Base-by-base conservation (phyloP, 2,113 vertebrate species). In the Petrocephalus zakoni region DNA sequence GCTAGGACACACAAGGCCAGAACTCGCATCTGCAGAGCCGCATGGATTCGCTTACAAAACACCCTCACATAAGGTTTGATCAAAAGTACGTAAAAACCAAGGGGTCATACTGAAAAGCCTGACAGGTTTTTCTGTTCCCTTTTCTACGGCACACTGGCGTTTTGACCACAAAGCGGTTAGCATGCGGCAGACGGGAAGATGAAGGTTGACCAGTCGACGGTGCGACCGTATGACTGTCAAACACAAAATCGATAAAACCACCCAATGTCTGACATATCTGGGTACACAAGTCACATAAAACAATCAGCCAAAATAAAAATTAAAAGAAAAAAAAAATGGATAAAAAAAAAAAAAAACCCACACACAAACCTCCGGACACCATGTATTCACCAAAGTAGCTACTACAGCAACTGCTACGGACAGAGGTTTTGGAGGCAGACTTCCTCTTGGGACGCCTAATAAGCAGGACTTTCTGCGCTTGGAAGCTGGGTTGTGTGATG, bases 401-500 rank as follows among this genome's bases (percentile, higher is more conserved):
- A 51, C 25, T 49, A 29, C 11, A 81, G 25, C 88, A 84, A 87
- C 85, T 89, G 89, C 86, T 82, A 47, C 58, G 83, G 49, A 64
- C 46, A 51, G 64, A 49, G 87, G 19, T 72, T 42, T 47, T 87
- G 37, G 68, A 58, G 85, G 58, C 87, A 89, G 91, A 88, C 64
- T 87, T 88, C 87, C 47, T 87, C 90, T 91, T 89, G 88, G 58
- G 15, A 75, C 82, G 88, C 49, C 58, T 21, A 7, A 25, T 49
- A 64, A 10, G 22, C 61, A 25, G n/a, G 11, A 25, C n/a, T n/a
- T 25, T 64, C n/a, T 64, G 61, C 61, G 25, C 61, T 64, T 64
- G 58, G 58, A 61, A 61, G 10, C 21, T 25, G 58, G 21, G 0
- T n/a, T 25, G 61, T 68, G 61, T 68, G 61, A 68, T 4, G 61